A percentile compares a stretch with the other conserved stretches of the same genome.
phyloP scores from a whole-genome alignment of 2,888 invertebrate species.

The Ornithoptera priamus region DNA sequence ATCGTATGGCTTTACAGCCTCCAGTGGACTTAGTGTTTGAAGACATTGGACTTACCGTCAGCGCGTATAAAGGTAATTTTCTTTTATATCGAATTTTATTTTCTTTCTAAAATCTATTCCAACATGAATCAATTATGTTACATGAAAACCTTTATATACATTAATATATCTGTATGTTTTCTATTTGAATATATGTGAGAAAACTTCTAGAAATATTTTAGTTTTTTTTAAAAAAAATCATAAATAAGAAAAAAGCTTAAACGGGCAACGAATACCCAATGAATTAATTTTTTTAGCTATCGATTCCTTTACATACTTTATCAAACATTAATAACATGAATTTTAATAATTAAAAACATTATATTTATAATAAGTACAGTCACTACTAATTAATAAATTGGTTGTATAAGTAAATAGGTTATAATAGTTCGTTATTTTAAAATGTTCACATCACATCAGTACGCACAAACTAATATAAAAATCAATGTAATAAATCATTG shows the following conservation, averaged over 20 bases:
- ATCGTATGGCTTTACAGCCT: constrained; percentile 79
- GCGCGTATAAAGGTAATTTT: constrained; percentile 60
- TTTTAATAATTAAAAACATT: neutral
- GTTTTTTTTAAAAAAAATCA: neutral
- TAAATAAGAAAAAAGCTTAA: neutral
- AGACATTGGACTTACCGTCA: constrained; percentile 78
- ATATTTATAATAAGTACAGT: neutral
- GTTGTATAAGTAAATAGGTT: too few species aligned
- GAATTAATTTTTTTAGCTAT: too few species aligned
- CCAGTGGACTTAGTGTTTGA: constrained; percentile 81
- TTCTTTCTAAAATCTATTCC: neutral
- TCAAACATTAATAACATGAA: too few species aligned
- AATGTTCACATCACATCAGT: too few species aligned
- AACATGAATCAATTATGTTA: neutral
- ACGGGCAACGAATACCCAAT: neutral
- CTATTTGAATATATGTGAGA: neutral
- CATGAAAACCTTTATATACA: neutral
- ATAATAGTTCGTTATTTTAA: too few species aligned
- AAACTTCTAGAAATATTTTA: neutral
- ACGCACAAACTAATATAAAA: too few species aligned
- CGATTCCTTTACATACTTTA: too few species aligned
- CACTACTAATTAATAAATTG: too few species aligned
- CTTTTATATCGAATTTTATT: neutral
- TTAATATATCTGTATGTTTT: neutral
- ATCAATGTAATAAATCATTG: too few species aligned